Base-by-base conservation (phyloP, 2,113 vertebrate species). In the Oncorhynchus mykiss region DNA sequence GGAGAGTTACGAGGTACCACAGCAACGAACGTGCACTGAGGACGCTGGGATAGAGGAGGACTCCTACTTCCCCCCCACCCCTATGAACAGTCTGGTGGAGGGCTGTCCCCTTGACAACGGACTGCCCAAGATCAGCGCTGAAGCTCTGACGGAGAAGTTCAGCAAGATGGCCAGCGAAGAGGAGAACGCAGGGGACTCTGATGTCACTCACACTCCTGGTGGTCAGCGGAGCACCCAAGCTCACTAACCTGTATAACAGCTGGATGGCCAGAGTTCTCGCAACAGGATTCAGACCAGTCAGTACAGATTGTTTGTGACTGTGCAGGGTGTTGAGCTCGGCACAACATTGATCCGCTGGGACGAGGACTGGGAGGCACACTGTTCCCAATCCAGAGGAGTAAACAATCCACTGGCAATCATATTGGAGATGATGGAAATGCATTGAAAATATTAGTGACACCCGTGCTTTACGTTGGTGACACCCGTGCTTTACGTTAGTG, bases 11-110 rank as follows among this genome's bases (percentile, higher is more conserved):
- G 51, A 54, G 51, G 51, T 5, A 54, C 51, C 51, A 18, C 1
- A 1, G 51, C 51, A 54, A 54, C 51, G 12, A 5, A 16, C 51
- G 4, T 18, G 16, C 13, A 3, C 80, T 11, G 84, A 91, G 8
- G 3, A 80, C 3, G 16, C 18, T 59, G 1, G 70, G 0, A 7
- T 67, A 0, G 94, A 95, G 25, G 96, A 96, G 1, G 95, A 96
- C 54, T 82, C 79, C 4, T 80, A 49, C 0, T 87, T 94, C 0
- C 97, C 97, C 0, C 97, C 97, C 0, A 98, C 97, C 0, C 97
- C 97, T 0, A 94, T 97, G 95, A 99, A 99, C 94, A 99, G 97
- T 84, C 92, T 98, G 88, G 97, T 97, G 72, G 97, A 99, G 1
- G 97, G 97, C 18, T 96, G 97, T 69, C 97, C 97, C 0, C 93